Conservation (phyloP, 2,888 invertebrate genomes). For the Cataglyphis rosenhaueri region DNA sequence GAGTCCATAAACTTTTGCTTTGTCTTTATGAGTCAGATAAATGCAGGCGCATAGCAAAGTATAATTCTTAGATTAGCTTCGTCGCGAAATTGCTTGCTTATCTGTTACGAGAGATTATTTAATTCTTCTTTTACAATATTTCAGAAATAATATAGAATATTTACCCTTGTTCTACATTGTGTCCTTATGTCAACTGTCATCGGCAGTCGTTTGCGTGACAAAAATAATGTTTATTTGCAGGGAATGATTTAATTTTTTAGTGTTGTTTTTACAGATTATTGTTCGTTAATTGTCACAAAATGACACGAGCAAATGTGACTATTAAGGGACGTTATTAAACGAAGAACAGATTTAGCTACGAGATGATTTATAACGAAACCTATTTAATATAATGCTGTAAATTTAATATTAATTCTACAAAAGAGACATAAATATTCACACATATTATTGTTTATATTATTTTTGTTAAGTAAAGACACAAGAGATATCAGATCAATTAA, state of each 20-base stretch:
- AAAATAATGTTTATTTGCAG: constrained; percentile 48
- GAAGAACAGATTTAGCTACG: constrained; percentile 11
- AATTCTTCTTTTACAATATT: constrained; percentile 54
- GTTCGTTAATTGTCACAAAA: constrained; percentile 5
- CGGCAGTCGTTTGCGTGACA: constrained; percentile 24
- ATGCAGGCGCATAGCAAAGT: constrained; percentile 22
- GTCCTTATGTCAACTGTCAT: constrained; percentile 36
- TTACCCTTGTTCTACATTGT: constrained; percentile 68
- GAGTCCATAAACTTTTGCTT: constrained; percentile 43
- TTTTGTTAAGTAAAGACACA: not conserved
- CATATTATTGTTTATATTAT: not conserved
- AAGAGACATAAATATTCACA: not conserved
- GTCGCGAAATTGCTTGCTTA: constrained; percentile 27
- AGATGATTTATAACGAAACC: not conserved
- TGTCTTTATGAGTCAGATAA: constrained; percentile 43
- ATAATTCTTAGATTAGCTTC: constrained; percentile 55
- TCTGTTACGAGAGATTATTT: constrained; percentile 30
- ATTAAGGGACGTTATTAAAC: not conserved
- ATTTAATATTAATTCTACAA: constrained; percentile 13
- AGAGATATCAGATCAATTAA: not conserved
- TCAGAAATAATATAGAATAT: constrained; percentile 54
- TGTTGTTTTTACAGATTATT: not conserved
- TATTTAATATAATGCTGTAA: constrained; percentile 12
- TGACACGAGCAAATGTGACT: constrained; percentile 22
- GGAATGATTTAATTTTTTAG: constrained; percentile 18